Evolutionary conservation across 2,888 invertebrate genomes (phyloP), one percentile per base, ranked within the genome.

Genomic region (Helicoverpa assulta): DNA sequence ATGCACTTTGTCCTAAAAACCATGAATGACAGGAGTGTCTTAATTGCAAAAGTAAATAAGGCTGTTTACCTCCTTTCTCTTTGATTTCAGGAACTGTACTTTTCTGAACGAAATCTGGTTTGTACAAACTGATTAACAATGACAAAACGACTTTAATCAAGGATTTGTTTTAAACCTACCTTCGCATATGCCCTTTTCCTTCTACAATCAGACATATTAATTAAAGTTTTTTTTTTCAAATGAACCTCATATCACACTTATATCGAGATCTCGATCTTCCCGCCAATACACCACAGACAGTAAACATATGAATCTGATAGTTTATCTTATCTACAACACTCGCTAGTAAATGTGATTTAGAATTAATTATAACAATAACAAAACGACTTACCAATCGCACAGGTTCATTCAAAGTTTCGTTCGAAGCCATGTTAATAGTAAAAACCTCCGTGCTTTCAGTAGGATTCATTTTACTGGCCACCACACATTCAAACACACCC

Each of bases 381-480:
- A 7, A 56, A 18, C 29, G 26, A 85, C 89, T 89, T 78, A 94
- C 94, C 88, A 73, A 29, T 53, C 72, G 61, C n/a, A 73, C 73
- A 33, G 85, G 82, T 63, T 86, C 88, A 72, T 90, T 88, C 58
- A 94, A 83, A 37, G 91, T 89, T 2, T 88, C 87, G 61, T 89
- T 88, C 0, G 94, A 94, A 12, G 88, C 86, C 76, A 88, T 84
- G 33, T 86, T 91, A 10, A 92, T 89, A 0, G 92, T 87, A 70
- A 95, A 93, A 55, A 94, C 94, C 73, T 94, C 94, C 0, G 92
- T 93, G 70, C 95, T 95, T 2, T 91, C 92, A 0, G 94, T 91
- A 0, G 91, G 80, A 10, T 89, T 84, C 61, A 93, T 90, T 82
- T 89, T 92, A 16, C 83, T 88, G 4, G 79, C 82, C 56, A 85